Evolutionary conservation across 2,888 invertebrate genomes (phyloP), one percentile per base, ranked within the genome.

Genomic region (Phragmatobia fuliginosa): DNA sequence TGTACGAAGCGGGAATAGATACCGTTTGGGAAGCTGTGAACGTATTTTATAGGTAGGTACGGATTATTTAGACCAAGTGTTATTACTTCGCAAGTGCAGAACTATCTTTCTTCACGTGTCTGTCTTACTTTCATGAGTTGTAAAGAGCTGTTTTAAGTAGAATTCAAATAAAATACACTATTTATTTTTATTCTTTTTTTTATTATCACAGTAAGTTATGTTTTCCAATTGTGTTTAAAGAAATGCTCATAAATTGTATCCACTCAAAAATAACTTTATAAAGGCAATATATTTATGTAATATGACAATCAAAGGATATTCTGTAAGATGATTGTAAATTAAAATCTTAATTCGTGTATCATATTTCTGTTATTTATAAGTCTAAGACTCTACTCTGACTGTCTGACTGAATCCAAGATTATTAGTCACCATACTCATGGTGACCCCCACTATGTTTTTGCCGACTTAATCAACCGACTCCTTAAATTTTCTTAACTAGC

Each of bases 1-100:
- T 70, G 66, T 67, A 62, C 62, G 67, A 56, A 56, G 70, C 49
- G 41, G 63, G 70, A 71, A 78, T 66, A 64, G 70, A 68, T 68
- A 69, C 60, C n/a, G 58, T 59, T 62, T 11, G 41, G 18, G 63
- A 21, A 64, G 16, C 56, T 62, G 36, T 0, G 41, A 71, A 59
- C 60, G 61, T 62, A 62, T 62, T 38, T 63, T 52, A 21, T 59
- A 73, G 33, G 61, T 75, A n/a, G 36, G 10, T 36, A 41, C 6
- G 41, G 10, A 14, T 52, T 52, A n/a, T 49, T 21, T 49, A 61
- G 28, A 75, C 65, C 61, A 38, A 77, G 58, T 67, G 64, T 66
- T 63, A 62, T 65, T 72, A 10, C 14, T 28, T 21, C 10, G 41
- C 21, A 62, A 11, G 3, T 16, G 5, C 28, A 28, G 56, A 16